phyloP scores from a whole-genome alignment of 2,888 invertebrate genomes.

The Crepidodera aurea region DNA sequence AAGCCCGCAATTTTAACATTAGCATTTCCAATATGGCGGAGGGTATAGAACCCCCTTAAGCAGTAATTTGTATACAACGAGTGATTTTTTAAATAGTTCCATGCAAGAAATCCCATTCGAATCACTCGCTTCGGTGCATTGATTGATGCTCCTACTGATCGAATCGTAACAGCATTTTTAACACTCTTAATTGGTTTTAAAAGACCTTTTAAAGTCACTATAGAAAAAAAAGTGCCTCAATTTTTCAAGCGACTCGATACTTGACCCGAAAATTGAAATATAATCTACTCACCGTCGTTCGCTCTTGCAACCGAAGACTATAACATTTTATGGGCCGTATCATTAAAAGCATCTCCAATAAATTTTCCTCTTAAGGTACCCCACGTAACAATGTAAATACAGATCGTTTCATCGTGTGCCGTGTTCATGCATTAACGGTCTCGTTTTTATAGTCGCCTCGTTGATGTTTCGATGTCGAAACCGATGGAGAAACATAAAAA shows the following conservation, averaged over 20 bases:
- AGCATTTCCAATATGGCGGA: no score
- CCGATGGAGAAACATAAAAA: slow-evolving; percentile 6
- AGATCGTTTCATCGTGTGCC: slow-evolving; percentile 8
- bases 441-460: not conserved
- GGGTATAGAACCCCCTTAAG: no score
- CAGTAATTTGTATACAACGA: no score
- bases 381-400: slow-evolving; percentile 2
- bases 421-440: not conserved
- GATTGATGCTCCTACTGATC: no score
- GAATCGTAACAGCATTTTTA: no score
- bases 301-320: not conserved
- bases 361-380: slow-evolving; percentile 4
- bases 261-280: not conserved
- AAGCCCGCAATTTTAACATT: no score
- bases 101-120: no score
- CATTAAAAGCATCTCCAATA: slow-evolving; percentile 11
- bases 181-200: no score
- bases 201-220: no score
- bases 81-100: no score
- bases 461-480: slow-evolving; percentile 6
- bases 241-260: not conserved
- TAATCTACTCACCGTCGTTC: not conserved
- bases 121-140: no score
- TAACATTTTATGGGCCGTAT: slow-evolving; percentile 9
- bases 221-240: no score